These are phyloP conservation scores for Bettongia penicillata DNA, from an alignment of 2,113 vertebrate genomes.

Conservation along the genomic window DNA sequence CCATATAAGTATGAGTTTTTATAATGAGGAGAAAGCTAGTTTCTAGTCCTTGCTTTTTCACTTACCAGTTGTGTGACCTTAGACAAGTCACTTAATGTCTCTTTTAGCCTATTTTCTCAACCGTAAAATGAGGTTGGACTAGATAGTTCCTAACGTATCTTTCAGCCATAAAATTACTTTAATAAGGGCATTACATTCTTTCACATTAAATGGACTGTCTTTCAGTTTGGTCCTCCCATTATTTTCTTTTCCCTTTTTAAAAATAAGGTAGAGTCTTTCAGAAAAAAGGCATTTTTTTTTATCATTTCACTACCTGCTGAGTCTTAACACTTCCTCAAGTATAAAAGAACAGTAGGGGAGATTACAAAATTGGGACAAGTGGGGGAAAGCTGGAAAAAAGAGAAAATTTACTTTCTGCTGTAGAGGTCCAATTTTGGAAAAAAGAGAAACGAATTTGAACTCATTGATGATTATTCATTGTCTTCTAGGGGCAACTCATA, in stretches of 20 bases:
- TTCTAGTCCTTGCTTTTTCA: neutral
- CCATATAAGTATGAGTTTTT: neutral
- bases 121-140: neutral
- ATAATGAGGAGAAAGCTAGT: neutral
- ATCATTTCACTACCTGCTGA: neutral
- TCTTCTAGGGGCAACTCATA: neutral
- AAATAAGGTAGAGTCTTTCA: neutral
- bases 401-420: neutral
- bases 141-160: neutral
- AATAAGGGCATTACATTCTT: neutral
- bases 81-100: neutral
- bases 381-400: conserved; percentile 8
- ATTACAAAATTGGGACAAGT: conserved; percentile 3
- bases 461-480: neutral
- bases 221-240: neutral
- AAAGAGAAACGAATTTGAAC: neutral
- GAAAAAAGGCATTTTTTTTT: neutral
- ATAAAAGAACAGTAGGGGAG: neutral
- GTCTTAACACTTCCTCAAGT: neutral
- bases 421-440: neutral
- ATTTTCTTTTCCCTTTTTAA: neutral
- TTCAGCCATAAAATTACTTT: neutral
- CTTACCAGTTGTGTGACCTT: neutral
- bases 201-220: neutral
- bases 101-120: neutral